Evolutionary conservation across 2,888 invertebrate genomes (phyloP).

Genomic region (Tubulanus polymorphus): DNA sequence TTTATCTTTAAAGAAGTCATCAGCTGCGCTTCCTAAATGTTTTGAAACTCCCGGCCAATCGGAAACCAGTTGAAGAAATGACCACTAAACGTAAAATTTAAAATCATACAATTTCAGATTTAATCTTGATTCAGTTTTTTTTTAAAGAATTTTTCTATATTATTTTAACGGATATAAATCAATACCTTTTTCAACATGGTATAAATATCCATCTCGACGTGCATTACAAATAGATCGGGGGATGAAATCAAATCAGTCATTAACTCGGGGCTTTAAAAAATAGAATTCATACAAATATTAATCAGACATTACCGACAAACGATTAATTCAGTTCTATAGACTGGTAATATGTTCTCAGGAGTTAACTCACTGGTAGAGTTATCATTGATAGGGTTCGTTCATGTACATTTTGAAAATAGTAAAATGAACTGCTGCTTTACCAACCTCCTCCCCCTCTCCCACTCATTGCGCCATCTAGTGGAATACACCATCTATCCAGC

Average conservation of each 20-base stretch:
- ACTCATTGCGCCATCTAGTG: no score
- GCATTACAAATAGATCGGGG: slow-evolving; percentile 68
- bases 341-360: no score
- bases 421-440: no score
- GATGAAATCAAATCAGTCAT: slow-evolving; percentile 64
- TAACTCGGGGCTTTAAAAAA: slow-evolving; percentile 58
- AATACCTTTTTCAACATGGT: slow-evolving; percentile 62
- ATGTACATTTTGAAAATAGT: no score
- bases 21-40: slow-evolving; percentile 35
- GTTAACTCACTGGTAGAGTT: no score
- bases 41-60: slow-evolving; percentile 52
- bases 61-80: slow-evolving; percentile 60
- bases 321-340: no score
- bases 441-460: no score
- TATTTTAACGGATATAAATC: background rate
- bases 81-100: slow-evolving; percentile 56
- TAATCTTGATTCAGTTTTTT: background rate
- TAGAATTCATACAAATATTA: no score
- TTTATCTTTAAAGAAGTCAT: slow-evolving; percentile 54
- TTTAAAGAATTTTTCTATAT: slow-evolving; percentile 3
- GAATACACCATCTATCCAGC: no score
- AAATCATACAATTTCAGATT: background rate
- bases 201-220: slow-evolving; percentile 74
- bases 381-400: no score
- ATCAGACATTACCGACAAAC: no score